These are phyloP conservation scores for Drosophila repleta DNA, from an alignment of 1,140 invertebrate genomes.

Conservation along the genomic window DNA sequence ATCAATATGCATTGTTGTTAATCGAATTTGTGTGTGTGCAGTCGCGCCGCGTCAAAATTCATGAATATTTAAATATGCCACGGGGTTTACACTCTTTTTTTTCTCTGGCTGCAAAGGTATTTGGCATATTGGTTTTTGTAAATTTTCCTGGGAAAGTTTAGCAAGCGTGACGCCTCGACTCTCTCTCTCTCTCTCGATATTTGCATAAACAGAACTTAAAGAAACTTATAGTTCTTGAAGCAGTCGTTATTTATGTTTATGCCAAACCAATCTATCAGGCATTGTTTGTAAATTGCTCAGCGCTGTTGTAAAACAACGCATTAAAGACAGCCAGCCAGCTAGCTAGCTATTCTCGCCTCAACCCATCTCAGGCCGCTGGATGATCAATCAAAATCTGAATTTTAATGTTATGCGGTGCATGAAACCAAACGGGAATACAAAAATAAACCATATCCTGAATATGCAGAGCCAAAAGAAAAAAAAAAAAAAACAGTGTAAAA, in stretches of 20 bases:
- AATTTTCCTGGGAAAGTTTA: conserved; percentile 70
- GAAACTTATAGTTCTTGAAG: background rate
- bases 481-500: conserved; percentile 62
- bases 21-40: conserved; percentile 61
- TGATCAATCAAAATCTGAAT: conserved; percentile 79
- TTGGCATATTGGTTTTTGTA: conserved; percentile 9
- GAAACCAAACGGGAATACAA: conserved; percentile 63
- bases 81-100: background rate
- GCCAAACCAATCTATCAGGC: background rate
- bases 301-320: too few species aligned
- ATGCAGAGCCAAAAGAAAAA: conserved; percentile 20
- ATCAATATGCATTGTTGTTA: conserved; percentile 82
- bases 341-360: too few species aligned
- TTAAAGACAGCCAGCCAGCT: background rate
- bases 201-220: conserved; percentile 43
- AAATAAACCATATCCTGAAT: conserved; percentile 62
- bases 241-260: conserved; percentile 16
- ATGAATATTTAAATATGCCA: conserved; percentile 72
- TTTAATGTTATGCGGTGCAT: conserved; percentile 81
- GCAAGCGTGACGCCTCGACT: conserved; percentile 56
- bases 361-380: conserved; percentile 37
- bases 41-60: conserved; percentile 45
- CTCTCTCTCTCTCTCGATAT: conserved; percentile 1
- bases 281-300: background rate
- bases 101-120: background rate